Conservation (phyloP, 1,140 invertebrate genomes). For the Marisa cornuarietis region DNA sequence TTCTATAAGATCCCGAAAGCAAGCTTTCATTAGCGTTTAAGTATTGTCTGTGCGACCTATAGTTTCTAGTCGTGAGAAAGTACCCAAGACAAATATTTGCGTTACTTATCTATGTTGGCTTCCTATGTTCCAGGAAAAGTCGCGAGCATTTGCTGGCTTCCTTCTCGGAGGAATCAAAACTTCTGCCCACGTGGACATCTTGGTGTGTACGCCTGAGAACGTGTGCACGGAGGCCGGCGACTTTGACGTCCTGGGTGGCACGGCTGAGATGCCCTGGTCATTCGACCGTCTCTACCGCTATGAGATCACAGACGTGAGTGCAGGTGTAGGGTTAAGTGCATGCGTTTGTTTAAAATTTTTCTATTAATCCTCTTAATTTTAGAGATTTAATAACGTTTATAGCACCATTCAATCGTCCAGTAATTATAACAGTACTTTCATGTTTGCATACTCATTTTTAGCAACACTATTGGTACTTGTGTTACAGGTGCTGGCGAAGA, state of each 20-base stretch:
- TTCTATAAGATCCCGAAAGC: no score
- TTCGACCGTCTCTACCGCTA: conserved; percentile 39
- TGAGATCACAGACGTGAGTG: conserved; percentile 30
- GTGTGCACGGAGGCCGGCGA: conserved; percentile 21
- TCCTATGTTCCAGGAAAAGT: conserved; percentile 8
- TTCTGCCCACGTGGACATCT: conserved; percentile 27
- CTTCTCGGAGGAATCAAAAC: conserved; percentile 26
- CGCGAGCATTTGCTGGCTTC: conserved; percentile 33
- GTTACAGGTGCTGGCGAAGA: background rate
- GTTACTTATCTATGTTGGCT: background rate
- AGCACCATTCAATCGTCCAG: no score
- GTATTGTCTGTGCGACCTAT: no score
- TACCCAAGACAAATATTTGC: background rate
- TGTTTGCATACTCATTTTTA: no score
- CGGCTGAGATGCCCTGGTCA: conserved; percentile 33
- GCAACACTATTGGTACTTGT: no score
- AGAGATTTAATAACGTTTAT: no score
- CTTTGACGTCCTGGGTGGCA: conserved; percentile 30
- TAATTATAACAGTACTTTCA: no score
- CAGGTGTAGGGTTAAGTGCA: no score
- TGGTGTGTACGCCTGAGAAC: conserved; percentile 21
- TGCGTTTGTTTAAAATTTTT: no score
- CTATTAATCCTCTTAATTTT: no score
- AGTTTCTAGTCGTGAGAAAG: background rate
- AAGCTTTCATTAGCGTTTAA: no score